Evolutionary conservation across 2,113 vertebrate genomes (phyloP), one percentile per base, ranked within the genome.

Genomic region (Heliornis fulica): DNA sequence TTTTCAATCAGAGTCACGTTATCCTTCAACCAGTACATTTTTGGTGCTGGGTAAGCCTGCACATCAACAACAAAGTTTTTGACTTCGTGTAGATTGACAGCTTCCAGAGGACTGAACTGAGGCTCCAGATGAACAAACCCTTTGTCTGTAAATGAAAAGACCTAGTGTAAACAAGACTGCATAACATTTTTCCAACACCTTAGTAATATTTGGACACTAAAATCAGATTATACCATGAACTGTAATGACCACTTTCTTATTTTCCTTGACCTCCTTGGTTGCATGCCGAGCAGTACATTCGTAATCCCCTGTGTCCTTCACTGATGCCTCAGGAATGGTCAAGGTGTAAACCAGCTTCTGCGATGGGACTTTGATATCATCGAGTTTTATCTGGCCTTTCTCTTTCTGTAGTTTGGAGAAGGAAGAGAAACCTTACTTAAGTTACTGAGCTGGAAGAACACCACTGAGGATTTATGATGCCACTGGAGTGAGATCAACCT

Each of bases 231-330:
- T 98, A 99, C 99, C 99, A 63, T 99, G 98, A 77, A 99, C 99
- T 51, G 97, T 98, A 81, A 99, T 98, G 83, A 93, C 97, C 61
- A 99, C 97, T 83, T 98, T 98, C 97, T 98, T 99, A 40, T 98
- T 98, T 93, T 99, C 98, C 84, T 97, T 98, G 75, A 98, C 98
- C 29, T 98, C 98, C 91, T 95, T 98, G 36, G 98, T 98, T 63
- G 99, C 98, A 76, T 99, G 99, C 8, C 97, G 98, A 92, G 99
- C 99, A 59, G 98, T 98, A 86, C 99, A 99, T 34, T 99, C 98
- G 28, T 99, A 99, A 87, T 99, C 98, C 53, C 99, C 99, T 9
- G 98, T 98, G 97, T 99, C 99, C 92, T 99, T 99, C 92, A 98
- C 94, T 3, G 99, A 98, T 70, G 98, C 99, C 64, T 99, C 97